phyloP scores from a whole-genome alignment of 2,113 vertebrate species.

The Chauna torquata region DNA sequence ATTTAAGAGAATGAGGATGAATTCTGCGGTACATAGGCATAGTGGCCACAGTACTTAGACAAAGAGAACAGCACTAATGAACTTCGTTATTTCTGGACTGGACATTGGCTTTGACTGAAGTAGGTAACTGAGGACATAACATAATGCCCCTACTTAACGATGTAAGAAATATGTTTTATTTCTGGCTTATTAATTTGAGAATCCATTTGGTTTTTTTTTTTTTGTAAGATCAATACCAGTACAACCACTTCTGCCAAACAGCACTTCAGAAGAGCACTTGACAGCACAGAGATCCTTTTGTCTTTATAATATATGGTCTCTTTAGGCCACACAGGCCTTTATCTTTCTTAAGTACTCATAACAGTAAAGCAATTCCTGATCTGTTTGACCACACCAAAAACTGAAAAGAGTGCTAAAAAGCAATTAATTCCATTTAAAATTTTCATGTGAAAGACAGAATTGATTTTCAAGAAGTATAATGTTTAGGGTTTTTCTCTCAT shows the following conservation, averaged over 20 bases:
- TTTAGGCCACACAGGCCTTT: neutral
- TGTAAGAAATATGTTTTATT: neutral
- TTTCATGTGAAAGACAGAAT: neutral
- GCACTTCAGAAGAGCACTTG: neutral
- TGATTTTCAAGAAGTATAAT: neutral
- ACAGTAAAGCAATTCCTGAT: neutral
- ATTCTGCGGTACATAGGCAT: neutral
- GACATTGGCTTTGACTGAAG: neutral
- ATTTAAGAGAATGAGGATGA: neutral
- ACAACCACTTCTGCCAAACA: neutral
- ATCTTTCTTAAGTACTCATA: neutral
- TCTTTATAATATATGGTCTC: neutral
- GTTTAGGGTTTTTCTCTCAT: neutral
- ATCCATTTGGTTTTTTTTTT: neutral
- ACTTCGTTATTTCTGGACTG: neutral
- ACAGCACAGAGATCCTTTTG: neutral
- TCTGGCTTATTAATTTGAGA: neutral
- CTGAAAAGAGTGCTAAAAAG: neutral
- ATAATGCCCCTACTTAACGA: accelerated
- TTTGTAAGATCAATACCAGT: neutral
- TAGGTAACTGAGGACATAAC: neutral
- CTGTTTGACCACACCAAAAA: neutral
- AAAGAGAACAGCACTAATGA: neutral
- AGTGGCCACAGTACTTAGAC: neutral
- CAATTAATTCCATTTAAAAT: neutral